A percentile compares a stretch with the other conserved stretches of the same genome.
Conservation (phyloP, 2,113 vertebrate species). For the Hypocryptadius cinnamomeus region DNA sequence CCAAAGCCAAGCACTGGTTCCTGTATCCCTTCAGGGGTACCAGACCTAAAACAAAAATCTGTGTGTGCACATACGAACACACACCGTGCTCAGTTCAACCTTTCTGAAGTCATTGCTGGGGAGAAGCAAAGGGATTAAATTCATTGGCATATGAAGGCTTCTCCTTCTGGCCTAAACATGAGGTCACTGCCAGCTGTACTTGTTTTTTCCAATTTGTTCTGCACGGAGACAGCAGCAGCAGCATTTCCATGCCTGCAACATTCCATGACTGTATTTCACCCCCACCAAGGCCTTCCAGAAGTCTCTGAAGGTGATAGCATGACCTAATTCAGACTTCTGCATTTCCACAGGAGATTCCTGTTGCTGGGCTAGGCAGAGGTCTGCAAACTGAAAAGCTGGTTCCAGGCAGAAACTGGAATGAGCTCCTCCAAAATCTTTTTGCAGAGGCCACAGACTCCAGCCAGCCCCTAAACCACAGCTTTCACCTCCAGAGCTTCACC, state of each 20-base stretch:
- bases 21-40: background rate
- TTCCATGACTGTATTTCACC: background rate
- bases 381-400: background rate
- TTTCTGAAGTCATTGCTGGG: background rate
- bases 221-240: background rate
- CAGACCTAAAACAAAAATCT: background rate
- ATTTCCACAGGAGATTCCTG: background rate
- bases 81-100: background rate
- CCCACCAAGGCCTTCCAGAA: background rate
- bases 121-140: constrained; percentile 10
- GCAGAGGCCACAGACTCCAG: background rate
- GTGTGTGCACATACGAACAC: background rate
- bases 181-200: constrained; percentile 44
- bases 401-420: background rate
- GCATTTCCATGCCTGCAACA: background rate
- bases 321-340: background rate
- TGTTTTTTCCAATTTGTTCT: constrained; percentile 30
- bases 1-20: background rate
- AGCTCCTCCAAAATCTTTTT: background rate
- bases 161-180: constrained; percentile 35
- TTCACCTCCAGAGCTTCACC: background rate
- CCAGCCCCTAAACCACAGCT: background rate
- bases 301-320: background rate
- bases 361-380: background rate
- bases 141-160: background rate